These are phyloP conservation scores for Heliconius hermathena DNA, from an alignment of 1,140 invertebrate species.

Conservation along the genomic window DNA sequence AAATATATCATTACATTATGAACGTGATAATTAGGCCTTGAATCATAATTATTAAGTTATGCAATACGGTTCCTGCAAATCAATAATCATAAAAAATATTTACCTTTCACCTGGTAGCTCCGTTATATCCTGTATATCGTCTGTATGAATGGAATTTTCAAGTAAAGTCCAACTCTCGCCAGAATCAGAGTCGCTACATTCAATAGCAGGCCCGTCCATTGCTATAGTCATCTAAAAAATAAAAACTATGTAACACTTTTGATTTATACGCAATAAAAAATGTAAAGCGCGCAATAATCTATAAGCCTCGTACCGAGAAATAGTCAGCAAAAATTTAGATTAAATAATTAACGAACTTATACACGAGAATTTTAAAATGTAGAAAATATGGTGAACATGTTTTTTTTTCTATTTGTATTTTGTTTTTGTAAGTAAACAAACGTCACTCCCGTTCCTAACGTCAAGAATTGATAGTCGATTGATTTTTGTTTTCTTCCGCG, in stretches of 20 bases:
- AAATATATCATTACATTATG: background rate
- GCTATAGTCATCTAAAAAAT: slow-evolving; percentile 29
- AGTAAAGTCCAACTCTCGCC: slow-evolving; percentile 74
- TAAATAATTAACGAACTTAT: background rate
- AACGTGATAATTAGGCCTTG: background rate
- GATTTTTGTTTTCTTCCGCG: slow-evolving; percentile 38
- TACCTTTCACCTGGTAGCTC: slow-evolving; percentile 44
- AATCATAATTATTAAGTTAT: background rate
- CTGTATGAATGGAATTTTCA: slow-evolving; percentile 52
- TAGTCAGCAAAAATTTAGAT: background rate
- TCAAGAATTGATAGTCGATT: slow-evolving; percentile 48
- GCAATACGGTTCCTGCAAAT: background rate
- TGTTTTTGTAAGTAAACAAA: slow-evolving; percentile 35
- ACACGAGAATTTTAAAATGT: slow-evolving; percentile 8
- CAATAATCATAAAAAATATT: background rate
- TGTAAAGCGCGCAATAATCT: background rate
- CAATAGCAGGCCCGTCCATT: slow-evolving; percentile 64
- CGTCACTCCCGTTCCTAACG: slow-evolving; percentile 18
- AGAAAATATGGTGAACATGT: slow-evolving; percentile 22
- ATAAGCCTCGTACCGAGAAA: background rate
- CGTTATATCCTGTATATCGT: slow-evolving; percentile 51
- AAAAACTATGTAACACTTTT: background rate
- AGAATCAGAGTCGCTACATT: slow-evolving; percentile 75
- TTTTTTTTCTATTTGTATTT: slow-evolving; percentile 29
- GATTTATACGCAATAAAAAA: slow-evolving; percentile 15